Evolutionary conservation across 2,888 invertebrate genomes (phyloP), one percentile per base, ranked within the genome.

Genomic region (Monoplex corrugatus): DNA sequence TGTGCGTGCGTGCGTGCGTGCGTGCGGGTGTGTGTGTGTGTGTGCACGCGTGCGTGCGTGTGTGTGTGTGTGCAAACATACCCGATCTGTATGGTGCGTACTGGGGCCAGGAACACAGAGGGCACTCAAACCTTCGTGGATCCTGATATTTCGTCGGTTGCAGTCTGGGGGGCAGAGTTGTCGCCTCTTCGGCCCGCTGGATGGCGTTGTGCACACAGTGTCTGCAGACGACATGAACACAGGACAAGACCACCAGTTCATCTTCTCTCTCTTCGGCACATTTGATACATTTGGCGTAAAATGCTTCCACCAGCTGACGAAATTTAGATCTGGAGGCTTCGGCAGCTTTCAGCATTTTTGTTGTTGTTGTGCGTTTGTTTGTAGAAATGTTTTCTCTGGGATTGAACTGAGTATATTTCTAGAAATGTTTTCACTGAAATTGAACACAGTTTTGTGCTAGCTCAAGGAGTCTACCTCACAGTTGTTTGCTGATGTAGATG

Each of bases 41-140:
- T 16, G 63, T 68, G 63, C 28, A n/a, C 8, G 23, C n/a, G n/a
- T 68, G 75, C 2, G 75, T 68, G 63, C 28, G 63, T 23, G 23
- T 63, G n/a, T 68, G 75, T 16, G 75, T 75, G 5, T 82, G 16
- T 43, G 6, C 0, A 16, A 44, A 13, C 45, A 16, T 57, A 84
- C 84, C 84, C 23, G 50, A 13, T 28, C 45, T 38, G 10, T 35
- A 35, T 2, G 35, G 84, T 23, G 19, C 32, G 38, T 84, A 84
- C 57, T 84, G 84, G 0, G 84, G 84, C 84, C 84, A 84, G 50
- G 35, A 10, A 38, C 84, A 84, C 35, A 84, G 35, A 5, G 84
- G 84, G 57, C 84, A 84, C 2, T 50, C 50, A 35, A 84, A 84
- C 1, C 84, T 50, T 32, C 57, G 45, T 2, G 50, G 84, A 45